Evolutionary conservation across 2,113 vertebrate species (phyloP), one percentile per base, ranked within the genome.

Genomic region (Cricetomys ansorgei): DNA sequence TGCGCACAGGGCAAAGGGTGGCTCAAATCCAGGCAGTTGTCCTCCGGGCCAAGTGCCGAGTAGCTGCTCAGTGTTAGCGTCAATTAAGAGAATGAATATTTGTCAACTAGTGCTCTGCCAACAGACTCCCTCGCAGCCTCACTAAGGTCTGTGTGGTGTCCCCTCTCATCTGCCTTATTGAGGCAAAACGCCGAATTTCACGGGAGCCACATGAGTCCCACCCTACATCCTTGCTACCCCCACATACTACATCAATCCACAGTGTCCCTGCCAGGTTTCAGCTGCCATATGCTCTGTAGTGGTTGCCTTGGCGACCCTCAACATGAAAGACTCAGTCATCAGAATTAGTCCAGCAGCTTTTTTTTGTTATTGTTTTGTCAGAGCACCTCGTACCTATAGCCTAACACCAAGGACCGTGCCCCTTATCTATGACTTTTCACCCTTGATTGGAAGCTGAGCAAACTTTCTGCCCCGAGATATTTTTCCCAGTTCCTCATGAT

Each of bases 401-500:
- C 73, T 29, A 40, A 73, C 16, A 45, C 31, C 21, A 27, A 19
- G 5, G 25, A 40, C 64, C 1, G 1, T 19, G 37, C 83, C 34
- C 53, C 48, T 0, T 65, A 13, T 91, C 69, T 88, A 83, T 73
- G 55, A 70, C 91, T 43, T 50, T n/a, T 72, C 17, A 15, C 55
- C 65, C 62, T 73, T 72, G 40, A 2, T 21, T 23, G 93, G 77
- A 77, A 55, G 84, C 79, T 67, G 43, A 59, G 92, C 45, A 45
- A 59, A 50, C 88, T 95, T 72, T 91, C 92, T 95, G 79, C 88
- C 75, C 80, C 40, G 72, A 86, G 80, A 80, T 93, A 37, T 97
- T 90, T 97, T 86, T 97, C 80, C 96, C 96, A 94, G 43, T 59
- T 59, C 76, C 89, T 62, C 76, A 69, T 88, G 94, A 92, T 88